A percentile compares a stretch with the other conserved stretches of the same genome.
Evolutionary conservation across 2,113 vertebrate species (phyloP).

Genomic region (Esox niger): DNA sequence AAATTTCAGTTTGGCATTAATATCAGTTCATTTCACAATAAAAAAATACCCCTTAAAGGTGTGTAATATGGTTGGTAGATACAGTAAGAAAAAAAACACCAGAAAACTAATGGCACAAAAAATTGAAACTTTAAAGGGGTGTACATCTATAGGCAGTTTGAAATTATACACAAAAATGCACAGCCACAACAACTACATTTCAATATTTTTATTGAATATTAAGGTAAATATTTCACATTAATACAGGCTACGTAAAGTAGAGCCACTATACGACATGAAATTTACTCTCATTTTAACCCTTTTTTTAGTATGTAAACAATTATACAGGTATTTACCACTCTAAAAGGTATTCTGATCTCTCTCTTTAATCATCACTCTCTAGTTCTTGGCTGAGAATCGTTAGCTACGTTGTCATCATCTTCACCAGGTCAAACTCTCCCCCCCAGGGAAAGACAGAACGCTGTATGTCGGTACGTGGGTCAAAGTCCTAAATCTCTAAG

Average conservation of each 20-base stretch:
- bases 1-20: too few species aligned
- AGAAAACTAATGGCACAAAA: too few species aligned
- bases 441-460: slow-evolving; percentile 79
- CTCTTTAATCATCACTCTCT: slow-evolving; percentile 80
- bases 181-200: slow-evolving; percentile 52
- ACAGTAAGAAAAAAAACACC: too few species aligned
- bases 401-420: slow-evolving; percentile 81
- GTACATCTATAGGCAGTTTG: too few species aligned
- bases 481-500: slow-evolving; percentile 92
- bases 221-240: slow-evolving; percentile 99
- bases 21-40: too few species aligned
- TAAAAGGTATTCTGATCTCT: slow-evolving; percentile 84
- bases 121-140: too few species aligned
- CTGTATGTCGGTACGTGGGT: slow-evolving; percentile 80
- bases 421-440: slow-evolving; percentile 66
- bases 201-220: slow-evolving; percentile 90
- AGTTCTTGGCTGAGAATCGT: slow-evolving; percentile 88
- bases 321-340: slow-evolving; percentile 96
- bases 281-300: slow-evolving; percentile 84
- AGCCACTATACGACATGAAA: slow-evolving; percentile 82
- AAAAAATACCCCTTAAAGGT: too few species aligned
- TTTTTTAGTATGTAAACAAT: slow-evolving; percentile 98
- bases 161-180: background rate
- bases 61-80: too few species aligned
- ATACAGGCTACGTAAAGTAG: slow-evolving; percentile 99